A percentile compares a stretch with the other conserved stretches of the same genome.
Evolutionary conservation across 1,140 invertebrate genomes (phyloP).

Genomic region (Uloborus diversus): DNA sequence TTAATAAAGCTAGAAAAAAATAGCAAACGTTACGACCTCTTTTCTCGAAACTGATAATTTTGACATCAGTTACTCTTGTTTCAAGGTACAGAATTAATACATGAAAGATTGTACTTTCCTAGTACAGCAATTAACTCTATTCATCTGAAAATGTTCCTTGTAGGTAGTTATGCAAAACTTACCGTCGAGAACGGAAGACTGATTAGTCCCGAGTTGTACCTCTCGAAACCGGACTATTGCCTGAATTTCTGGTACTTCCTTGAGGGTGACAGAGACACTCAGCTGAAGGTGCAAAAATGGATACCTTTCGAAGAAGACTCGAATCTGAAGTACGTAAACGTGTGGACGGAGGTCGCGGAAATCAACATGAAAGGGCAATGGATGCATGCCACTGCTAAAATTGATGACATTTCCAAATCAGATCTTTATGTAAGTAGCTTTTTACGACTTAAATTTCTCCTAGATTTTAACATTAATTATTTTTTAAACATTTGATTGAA

Average conservation of each 20-base stretch:
- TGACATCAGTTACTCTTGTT: too few species aligned
- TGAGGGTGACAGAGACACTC: constrained; percentile 4
- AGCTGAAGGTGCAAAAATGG: constrained; percentile 9
- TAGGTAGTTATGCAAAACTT: constrained; percentile 40
- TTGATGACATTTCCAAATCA: not conserved
- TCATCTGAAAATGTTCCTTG: too few species aligned
- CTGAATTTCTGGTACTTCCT: constrained; percentile 55
- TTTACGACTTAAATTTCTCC: too few species aligned
- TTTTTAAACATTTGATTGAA: too few species aligned
- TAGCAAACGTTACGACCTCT: too few species aligned
- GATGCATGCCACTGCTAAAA: constrained; percentile 18
- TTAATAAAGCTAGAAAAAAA: too few species aligned
- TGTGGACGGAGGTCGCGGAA: constrained; percentile 34
- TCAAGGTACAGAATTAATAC: too few species aligned
- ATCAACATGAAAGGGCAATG: constrained; percentile 11
- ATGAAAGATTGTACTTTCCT: too few species aligned
- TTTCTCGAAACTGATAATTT: too few species aligned
- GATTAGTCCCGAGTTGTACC: constrained; percentile 27
- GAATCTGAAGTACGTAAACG: not conserved
- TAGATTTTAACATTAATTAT: too few species aligned
- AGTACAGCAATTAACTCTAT: too few species aligned
- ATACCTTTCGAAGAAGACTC: not conserved
- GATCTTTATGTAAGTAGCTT: constrained; percentile 27
- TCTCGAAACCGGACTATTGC: constrained; percentile 8
- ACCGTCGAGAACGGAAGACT: constrained; percentile 8